Evolutionary conservation across 2,113 vertebrate genomes (phyloP), one percentile per base, ranked within the genome.

Genomic region (Symphodus melops): DNA sequence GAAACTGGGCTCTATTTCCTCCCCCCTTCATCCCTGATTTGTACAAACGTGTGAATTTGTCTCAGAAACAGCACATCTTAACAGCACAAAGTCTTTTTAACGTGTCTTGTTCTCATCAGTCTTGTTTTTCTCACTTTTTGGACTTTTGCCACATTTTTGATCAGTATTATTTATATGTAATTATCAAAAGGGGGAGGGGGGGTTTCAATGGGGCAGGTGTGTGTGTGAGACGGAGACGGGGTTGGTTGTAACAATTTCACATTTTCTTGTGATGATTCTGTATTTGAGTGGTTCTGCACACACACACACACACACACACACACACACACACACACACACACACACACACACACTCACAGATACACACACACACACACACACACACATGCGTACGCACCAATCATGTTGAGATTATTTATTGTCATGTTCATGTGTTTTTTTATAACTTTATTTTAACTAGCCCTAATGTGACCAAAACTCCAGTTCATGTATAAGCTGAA

Each of bases 61-160:
- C 71, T 82, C 74, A 74, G 65, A 91, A 86, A 83, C 79, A 79
- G 90, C 90, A 91, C 85, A 91, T 90, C 75, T 82, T 82, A 86
- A 84, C 85, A 92, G 86, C 85, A 90, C 90, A 91, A 90, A 73
- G 73, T 91, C 68, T 87, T 87, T 83, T 71, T 64, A 59, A 76
- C 17, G 19, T 59, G 70, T 81, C 69, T 56, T 79, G 41, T 68
- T 82, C 20, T 77, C 71, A 79, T 85, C 56, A 8, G 72, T 85
- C 72, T 71, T 48, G 48, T 68, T 65, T 75, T 75, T 82, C 61
- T 82, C 77, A 82, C 84, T 65, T 83, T 88, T 84, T 68, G 52
- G 57, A 77, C 52, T 86, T 79, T 79, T 77, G 69, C 37, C 81
- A 86, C 68, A 56, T 86, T 90, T 91, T 77, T 86, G n/a, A 78